A percentile compares a stretch with the other conserved stretches of the same genome.
Evolutionary conservation across 30 jellyfish, hydroid and myxozoan genomes (phyloP).

Genomic region (Hydra vulgaris): DNA sequence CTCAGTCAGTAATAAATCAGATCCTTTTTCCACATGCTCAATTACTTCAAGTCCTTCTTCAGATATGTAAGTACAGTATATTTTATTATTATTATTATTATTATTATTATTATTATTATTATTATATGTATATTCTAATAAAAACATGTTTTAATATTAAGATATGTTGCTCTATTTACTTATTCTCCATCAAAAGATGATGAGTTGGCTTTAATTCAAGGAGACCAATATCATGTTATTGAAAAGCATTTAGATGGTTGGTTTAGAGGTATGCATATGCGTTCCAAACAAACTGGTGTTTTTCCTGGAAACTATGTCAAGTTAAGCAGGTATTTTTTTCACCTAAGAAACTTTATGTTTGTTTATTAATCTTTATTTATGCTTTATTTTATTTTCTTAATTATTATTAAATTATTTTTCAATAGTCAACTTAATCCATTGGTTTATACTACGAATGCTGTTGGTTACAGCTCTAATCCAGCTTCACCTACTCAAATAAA

Average conservation of each 20-base stretch:
- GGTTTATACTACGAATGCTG: slow-evolving; percentile 13
- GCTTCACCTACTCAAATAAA: slow-evolving; percentile 17
- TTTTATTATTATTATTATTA: too few relatives aligned
- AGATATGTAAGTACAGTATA: neutral
- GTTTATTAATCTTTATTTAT: neutral
- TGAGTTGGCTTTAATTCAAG: slow-evolving; percentile 57
- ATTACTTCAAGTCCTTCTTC: neutral
- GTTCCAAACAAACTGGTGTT: slow-evolving; percentile 52
- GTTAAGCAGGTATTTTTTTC: slow-evolving; percentile 41
- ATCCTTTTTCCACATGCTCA: neutral
- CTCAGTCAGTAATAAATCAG: neutral
- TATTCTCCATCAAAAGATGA: slow-evolving; percentile 50
- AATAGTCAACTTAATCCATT: slow-evolving; percentile 25
- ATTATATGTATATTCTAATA: too few relatives aligned
- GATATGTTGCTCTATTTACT: slow-evolving; percentile 30
- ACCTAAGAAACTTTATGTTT: neutral
- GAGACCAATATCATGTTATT: slow-evolving; percentile 44
- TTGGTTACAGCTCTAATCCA: slow-evolving; percentile 37
- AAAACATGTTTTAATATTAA: neutral
- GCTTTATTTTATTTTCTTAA: neutral
- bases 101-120: too few relatives aligned
- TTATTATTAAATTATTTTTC: slow-evolving; percentile 23
- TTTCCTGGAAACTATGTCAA: slow-evolving; percentile 64
- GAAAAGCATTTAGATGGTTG: slow-evolving; percentile 69
- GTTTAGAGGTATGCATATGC: slow-evolving; percentile 50